phyloP scores from a whole-genome alignment of 2,888 invertebrate genomes.

The Nemoura dubitans region DNA sequence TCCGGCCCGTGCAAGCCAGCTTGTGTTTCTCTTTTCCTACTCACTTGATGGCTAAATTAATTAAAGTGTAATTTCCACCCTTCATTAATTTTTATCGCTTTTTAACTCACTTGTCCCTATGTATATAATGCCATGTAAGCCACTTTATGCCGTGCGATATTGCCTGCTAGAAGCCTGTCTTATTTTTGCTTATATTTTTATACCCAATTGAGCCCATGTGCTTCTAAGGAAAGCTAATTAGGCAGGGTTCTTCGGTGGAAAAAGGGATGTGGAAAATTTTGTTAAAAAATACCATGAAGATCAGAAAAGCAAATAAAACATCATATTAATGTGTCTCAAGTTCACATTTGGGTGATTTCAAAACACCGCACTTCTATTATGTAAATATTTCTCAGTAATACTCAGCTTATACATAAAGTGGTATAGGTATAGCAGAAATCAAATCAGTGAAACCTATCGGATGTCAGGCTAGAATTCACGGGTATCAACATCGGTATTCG shows the following conservation, averaged over 20 bases:
- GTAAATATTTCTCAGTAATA: no score
- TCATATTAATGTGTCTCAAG: no score
- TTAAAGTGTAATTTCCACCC: conserved; percentile 7
- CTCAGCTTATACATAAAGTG: no score
- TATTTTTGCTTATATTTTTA: not conserved
- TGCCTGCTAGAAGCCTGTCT: not conserved
- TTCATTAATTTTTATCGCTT: conserved; percentile 12
- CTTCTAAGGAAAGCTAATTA: not conserved
- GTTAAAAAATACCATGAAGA: no score
- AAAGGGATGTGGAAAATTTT: not conserved
- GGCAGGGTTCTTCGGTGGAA: not conserved
- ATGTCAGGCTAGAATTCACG: no score
- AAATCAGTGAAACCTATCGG: no score
- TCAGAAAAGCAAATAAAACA: no score
- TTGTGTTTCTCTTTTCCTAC: not conserved
- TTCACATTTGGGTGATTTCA: no score
- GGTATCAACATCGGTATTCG: no score
- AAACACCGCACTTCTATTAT: no score
- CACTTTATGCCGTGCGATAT: not conserved
- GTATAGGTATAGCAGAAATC: no score
- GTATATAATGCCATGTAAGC: not conserved
- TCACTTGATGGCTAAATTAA: not conserved
- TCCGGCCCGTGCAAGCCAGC: not conserved
- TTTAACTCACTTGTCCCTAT: not conserved
- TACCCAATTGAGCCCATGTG: not conserved